phyloP scores from a whole-genome alignment of 2,888 invertebrate genomes.

The Micoletzkya japonica region DNA sequence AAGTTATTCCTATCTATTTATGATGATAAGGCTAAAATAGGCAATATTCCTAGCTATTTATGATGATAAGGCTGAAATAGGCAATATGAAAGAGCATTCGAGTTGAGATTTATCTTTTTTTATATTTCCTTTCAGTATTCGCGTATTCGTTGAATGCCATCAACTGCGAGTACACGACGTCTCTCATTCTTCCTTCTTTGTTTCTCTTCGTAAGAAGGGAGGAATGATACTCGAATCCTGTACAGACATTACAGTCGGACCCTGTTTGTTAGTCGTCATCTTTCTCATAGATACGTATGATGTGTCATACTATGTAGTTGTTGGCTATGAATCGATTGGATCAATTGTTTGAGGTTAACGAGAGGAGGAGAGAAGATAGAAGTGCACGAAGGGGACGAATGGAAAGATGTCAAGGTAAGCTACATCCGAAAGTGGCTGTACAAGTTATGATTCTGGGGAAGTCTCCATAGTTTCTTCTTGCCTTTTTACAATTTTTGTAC shows the following conservation, averaged over 20 bases:
- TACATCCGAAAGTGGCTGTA: background rate
- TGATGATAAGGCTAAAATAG: background rate
- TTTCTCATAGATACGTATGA: background rate
- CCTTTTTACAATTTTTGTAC: no score
- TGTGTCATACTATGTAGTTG: no score
- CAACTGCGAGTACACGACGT: constrained; percentile 49
- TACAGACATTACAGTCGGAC: constrained; percentile 2
- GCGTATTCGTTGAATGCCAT: constrained; percentile 40
- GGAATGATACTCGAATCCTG: constrained; percentile 46
- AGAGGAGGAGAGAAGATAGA: background rate
- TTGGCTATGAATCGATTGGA: background rate
- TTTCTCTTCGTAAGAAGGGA: constrained; percentile 35
- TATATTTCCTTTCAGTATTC: constrained; percentile 27
- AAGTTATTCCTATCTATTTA: background rate
- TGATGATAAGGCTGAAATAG: background rate
- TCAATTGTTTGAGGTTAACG: background rate
- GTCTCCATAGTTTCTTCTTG: no score
- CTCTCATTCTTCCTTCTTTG: constrained; percentile 33
- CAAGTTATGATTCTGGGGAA: no score
- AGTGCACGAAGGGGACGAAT: constrained; percentile 23
- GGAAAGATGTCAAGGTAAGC: constrained; percentile 20
- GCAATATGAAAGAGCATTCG: no score
- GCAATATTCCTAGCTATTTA: background rate
- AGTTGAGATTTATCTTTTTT: background rate
- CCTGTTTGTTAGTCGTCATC: background rate